Evolutionary conservation across 2,888 invertebrate genomes (phyloP).

Genomic region (Archaeoteleia sp.): DNA sequence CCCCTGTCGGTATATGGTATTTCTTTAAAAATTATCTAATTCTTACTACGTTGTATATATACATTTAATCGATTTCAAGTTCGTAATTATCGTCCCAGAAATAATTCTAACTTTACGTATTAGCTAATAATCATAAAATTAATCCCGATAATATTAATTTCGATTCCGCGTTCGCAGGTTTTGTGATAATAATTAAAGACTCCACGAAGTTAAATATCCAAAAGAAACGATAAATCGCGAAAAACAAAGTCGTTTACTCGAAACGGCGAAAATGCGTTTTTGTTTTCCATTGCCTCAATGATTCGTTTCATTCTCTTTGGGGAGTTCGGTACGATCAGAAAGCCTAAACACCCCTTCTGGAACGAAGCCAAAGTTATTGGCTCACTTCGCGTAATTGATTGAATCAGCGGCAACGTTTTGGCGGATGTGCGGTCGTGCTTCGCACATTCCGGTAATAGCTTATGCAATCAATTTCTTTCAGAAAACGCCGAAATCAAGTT

Average conservation of each 20-base stretch:
- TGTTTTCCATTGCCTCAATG: slow-evolving; percentile 12
- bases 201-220: slow-evolving; percentile 4
- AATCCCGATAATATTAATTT: no score
- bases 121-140: no score
- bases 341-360: slow-evolving; percentile 47
- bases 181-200: slow-evolving; percentile 14
- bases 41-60: no score
- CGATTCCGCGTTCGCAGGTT: no score
- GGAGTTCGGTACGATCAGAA: slow-evolving; percentile 32
- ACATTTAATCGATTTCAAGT: no score
- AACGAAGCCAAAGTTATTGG: slow-evolving; percentile 49
- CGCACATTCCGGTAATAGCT: slow-evolving; percentile 30
- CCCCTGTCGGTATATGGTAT: no score
- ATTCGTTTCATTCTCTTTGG: slow-evolving; percentile 33
- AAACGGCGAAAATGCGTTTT: slow-evolving; percentile 31
- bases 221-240: slow-evolving; percentile 4
- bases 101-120: no score
- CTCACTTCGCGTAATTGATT: slow-evolving; percentile 49
- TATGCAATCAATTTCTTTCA: slow-evolving; percentile 46
- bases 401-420: slow-evolving; percentile 36
- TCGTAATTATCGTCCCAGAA: no score
- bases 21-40: no score
- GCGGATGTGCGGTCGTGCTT: slow-evolving; percentile 36
- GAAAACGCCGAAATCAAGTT: slow-evolving; percentile 9
- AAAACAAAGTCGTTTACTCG: slow-evolving; percentile 34